Conservation (phyloP, 2,797 vertebrate genomes). For the Poeciliopsis turneri region DNA sequence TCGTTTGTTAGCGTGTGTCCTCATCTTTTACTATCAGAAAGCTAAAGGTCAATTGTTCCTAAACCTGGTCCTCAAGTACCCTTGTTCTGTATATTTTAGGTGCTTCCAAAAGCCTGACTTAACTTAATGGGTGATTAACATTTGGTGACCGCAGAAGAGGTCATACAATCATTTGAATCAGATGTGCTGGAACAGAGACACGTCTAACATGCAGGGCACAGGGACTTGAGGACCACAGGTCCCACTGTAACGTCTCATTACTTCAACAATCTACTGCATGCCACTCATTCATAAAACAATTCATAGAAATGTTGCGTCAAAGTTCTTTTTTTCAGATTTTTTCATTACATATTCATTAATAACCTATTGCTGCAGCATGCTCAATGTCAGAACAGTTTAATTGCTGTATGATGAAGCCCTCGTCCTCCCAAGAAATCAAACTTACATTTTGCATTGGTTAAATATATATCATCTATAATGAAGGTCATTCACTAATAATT, state of each 20-base stretch:
- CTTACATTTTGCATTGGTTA: constrained; percentile 5
- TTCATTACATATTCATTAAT: background rate
- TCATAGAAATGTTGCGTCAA: background rate
- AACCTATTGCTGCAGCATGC: background rate
- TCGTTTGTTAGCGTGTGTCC: background rate
- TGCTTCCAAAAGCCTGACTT: no score
- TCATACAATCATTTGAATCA: no score
- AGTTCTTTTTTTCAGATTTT: background rate
- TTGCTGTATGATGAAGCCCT: background rate
- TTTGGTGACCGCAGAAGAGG: no score
- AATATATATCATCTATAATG: background rate
- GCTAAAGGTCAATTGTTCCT: no score
- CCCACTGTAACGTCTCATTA: background rate
- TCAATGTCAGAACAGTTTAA: background rate
- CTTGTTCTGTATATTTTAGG: no score
- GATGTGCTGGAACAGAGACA: no score
- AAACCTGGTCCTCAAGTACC: no score
- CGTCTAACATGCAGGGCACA: no score
- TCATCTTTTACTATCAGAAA: background rate
- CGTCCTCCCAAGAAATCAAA: background rate
- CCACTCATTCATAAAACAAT: background rate
- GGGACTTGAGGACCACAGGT: no score
- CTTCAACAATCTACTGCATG: background rate
- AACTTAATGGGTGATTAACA: no score
- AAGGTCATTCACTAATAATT: constrained; percentile 4